phyloP scores from a whole-genome alignment of 2,113 vertebrate species.

The Mus pahari region DNA sequence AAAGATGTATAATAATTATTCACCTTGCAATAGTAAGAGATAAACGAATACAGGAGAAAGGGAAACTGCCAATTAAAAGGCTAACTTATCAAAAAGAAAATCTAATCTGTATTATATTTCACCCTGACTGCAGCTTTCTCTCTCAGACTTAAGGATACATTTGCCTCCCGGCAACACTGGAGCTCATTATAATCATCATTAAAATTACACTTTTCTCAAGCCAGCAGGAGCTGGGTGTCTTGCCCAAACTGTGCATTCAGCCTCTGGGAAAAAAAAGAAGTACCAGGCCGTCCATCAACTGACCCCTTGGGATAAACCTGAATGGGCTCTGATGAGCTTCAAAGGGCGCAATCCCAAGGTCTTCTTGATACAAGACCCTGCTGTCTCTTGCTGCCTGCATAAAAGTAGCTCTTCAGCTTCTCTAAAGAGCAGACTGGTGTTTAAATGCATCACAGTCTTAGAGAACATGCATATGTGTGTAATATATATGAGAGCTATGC shows the following conservation, averaged over 20 bases:
- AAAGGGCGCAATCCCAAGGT: slow-evolving; percentile 3
- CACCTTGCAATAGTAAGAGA: slow-evolving; percentile 74
- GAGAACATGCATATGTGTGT: not conserved
- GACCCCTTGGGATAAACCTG: slow-evolving; percentile 67
- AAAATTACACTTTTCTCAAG: slow-evolving; percentile 70
- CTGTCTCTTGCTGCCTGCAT: not conserved
- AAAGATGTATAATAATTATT: slow-evolving; percentile 72
- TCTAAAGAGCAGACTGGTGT: not conserved
- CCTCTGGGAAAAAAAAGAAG: not conserved
- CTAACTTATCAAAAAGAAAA: slow-evolving; percentile 78
- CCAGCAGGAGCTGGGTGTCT: slow-evolving; percentile 65
- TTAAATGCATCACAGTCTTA: slow-evolving; percentile 3
- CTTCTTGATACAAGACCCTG: not conserved
- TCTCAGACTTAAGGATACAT: slow-evolving; percentile 71
- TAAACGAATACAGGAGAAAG: slow-evolving; percentile 62
- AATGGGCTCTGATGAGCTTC: slow-evolving; percentile 77
- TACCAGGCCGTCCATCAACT: slow-evolving; percentile 44
- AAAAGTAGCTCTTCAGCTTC: not conserved
- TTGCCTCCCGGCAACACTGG: slow-evolving; percentile 68
- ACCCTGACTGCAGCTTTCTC: slow-evolving; percentile 61
- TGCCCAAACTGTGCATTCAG: slow-evolving; percentile 60
- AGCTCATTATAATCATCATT: slow-evolving; percentile 76
- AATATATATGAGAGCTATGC: not conserved
- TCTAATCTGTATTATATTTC: slow-evolving; percentile 66
- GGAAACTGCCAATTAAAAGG: slow-evolving; percentile 81